Evolutionary conservation across 2,888 invertebrate species (phyloP).

Genomic region (Drosophila paranaensis): DNA sequence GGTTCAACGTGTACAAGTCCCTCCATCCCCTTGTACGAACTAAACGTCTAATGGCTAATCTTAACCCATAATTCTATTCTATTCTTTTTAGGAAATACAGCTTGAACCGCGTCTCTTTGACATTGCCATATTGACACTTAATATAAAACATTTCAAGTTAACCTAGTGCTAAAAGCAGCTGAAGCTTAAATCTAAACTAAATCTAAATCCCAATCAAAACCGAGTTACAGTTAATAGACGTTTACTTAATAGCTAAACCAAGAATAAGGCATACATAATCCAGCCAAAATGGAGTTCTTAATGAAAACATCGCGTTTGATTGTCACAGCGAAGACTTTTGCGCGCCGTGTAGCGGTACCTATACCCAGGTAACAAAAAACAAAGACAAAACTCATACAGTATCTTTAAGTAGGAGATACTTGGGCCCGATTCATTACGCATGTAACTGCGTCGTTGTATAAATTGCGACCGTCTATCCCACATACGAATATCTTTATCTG

Average conservation of each 20-base stretch:
- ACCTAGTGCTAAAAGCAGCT: slow-evolving; percentile 41
- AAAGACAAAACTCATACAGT: slow-evolving; percentile 33
- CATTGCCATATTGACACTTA: slow-evolving; percentile 82
- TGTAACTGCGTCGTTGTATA: slow-evolving; percentile 71
- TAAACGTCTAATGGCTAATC: slow-evolving; percentile 35
- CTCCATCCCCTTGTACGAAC: neutral
- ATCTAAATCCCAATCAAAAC: slow-evolving; percentile 17
- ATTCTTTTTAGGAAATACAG: slow-evolving; percentile 82
- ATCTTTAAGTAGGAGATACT: slow-evolving; percentile 42
- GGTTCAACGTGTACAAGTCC: slow-evolving; percentile 30
- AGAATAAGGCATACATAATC: slow-evolving; percentile 1
- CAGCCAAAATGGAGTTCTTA: slow-evolving; percentile 83
- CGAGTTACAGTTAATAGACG: slow-evolving; percentile 18
- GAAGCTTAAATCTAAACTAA: slow-evolving; percentile 14
- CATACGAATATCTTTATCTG: slow-evolving; percentile 24
- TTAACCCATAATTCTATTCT: slow-evolving; percentile 25
- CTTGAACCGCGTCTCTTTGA: slow-evolving; percentile 82
- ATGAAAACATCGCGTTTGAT: slow-evolving; percentile 84
- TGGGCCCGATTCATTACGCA: slow-evolving; percentile 60
- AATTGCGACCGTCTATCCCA: slow-evolving; percentile 35
- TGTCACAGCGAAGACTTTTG: slow-evolving; percentile 83
- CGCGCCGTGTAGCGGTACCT: slow-evolving; percentile 84
- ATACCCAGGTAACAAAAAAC: slow-evolving; percentile 84
- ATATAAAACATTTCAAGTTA: slow-evolving; percentile 72
- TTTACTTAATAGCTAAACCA: slow-evolving; percentile 5